A percentile compares a stretch with the other conserved stretches of the same genome.
Evolutionary conservation across 2,113 vertebrate genomes (phyloP).

Genomic region (Ceyx margarethae): DNA sequence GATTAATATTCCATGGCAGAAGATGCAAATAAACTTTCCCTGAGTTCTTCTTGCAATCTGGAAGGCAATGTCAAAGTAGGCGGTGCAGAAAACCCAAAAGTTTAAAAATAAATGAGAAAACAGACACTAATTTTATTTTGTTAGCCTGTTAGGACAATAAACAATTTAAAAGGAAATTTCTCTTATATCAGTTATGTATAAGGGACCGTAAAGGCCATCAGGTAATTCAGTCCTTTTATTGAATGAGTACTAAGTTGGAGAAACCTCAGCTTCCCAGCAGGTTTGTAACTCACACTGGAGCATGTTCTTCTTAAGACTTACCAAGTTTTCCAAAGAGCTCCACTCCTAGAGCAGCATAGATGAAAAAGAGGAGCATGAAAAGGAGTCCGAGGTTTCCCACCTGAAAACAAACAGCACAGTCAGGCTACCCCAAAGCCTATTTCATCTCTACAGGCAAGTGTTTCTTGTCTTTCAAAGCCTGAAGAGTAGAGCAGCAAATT

Average conservation of each 20-base stretch:
- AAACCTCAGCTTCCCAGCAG: neutral
- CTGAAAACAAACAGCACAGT: constrained; percentile 68
- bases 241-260: neutral
- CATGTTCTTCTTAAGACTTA: constrained; percentile 68
- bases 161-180: neutral
- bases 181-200: neutral
- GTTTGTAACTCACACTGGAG: neutral
- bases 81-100: neutral
- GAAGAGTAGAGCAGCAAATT: neutral
- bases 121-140: neutral
- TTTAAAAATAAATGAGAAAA: neutral
- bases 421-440: neutral
- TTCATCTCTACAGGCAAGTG: neutral
- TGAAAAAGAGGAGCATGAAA: constrained; percentile 99
- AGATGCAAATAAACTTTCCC: neutral
- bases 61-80: neutral
- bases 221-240: neutral
- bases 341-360: constrained; percentile 97
- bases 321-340: constrained; percentile 97
- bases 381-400: constrained; percentile 98
- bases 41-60: neutral
- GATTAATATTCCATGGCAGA: neutral
- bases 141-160: neutral
- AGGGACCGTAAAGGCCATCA: neutral
- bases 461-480: neutral